Base-by-base conservation (phyloP, 2,888 invertebrate genomes). In the Agriopis leucophaearia region DNA sequence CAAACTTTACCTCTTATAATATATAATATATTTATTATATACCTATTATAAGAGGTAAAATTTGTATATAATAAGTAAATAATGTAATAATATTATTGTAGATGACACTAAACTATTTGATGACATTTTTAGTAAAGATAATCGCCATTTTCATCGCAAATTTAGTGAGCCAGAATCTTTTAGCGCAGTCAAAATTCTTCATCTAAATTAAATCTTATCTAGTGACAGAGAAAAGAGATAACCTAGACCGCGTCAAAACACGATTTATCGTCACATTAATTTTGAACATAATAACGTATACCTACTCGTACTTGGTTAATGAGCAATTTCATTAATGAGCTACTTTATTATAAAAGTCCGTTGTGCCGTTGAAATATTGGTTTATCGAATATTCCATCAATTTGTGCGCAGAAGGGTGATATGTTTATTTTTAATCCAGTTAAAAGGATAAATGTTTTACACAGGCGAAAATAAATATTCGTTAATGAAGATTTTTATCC, bases 381-480 rank as follows among this genome's bases (percentile, higher is more conserved):
- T 15, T 38, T 47, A 44, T 61, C 48, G 44, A 50, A 61, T 57
- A 66, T 66, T 60, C 66, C 60, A 44, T 50, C 48, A 66, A 60
- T 56, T 66, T 60, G 13, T 15, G 48, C 13, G 52, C 15, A 6
- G n/a, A 36, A 27, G 9, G 36, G 27, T 50, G 57, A 58, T 40
- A 42, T 58, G 58, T 62, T 63, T 58, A 58, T 54, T 67, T 67
- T 63, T 58, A 58, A 63, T 58, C 58, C 18, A 16, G 40, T 58
- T 67, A 36, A 36, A 38, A 38, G 27, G 13, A 38, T 59, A 27
- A 52, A 54, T 38, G 10, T 35, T 52, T 47, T 47, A 50, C 55
- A 35, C 27, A 44, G 44, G 1, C 36, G 15, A 50, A 48, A 42
- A 55, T 63, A 63, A 56, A 62, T 54, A 45, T 48, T 48, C 55